Evolutionary conservation across 2,888 invertebrate genomes (phyloP).

Genomic region (Tetragonula carbonaria): DNA sequence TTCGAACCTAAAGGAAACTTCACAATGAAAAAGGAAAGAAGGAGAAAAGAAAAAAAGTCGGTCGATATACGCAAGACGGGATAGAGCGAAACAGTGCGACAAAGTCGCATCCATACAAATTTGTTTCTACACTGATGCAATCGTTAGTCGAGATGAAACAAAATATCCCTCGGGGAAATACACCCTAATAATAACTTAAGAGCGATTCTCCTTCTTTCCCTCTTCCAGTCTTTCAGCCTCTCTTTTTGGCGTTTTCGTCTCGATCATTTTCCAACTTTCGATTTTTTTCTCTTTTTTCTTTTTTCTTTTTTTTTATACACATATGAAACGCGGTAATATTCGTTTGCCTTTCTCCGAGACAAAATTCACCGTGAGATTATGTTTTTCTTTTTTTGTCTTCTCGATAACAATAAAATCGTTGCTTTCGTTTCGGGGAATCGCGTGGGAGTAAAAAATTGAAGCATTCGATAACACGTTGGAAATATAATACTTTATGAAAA

Average conservation of each 20-base stretch:
- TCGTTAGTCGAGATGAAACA: conserved; percentile 66
- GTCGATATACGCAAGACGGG: neutral
- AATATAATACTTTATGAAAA: neutral
- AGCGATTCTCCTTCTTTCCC: conserved; percentile 48
- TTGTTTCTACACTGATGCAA: conserved; percentile 35
- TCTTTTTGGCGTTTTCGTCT: conserved; percentile 16
- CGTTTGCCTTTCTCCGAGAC: neutral
- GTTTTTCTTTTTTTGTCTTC: no score
- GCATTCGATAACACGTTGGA: neutral
- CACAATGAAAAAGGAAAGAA: no score
- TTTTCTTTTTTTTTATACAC: no score
- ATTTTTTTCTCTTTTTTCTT: no score
- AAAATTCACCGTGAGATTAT: neutral
- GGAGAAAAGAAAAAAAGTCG: neutral
- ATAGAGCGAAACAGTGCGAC: neutral
- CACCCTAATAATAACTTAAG: conserved; percentile 73
- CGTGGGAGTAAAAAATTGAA: neutral
- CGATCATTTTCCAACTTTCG: neutral
- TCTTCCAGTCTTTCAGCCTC: conserved; percentile 8
- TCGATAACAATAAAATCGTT: neutral
- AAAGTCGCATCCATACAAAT: conserved; percentile 33
- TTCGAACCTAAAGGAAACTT: no score
- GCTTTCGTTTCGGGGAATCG: no score
- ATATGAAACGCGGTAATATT: neutral
- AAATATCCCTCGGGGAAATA: conserved; percentile 76